Base-by-base conservation (phyloP, 1,140 invertebrate genomes). In the Nasonia longicornis region DNA sequence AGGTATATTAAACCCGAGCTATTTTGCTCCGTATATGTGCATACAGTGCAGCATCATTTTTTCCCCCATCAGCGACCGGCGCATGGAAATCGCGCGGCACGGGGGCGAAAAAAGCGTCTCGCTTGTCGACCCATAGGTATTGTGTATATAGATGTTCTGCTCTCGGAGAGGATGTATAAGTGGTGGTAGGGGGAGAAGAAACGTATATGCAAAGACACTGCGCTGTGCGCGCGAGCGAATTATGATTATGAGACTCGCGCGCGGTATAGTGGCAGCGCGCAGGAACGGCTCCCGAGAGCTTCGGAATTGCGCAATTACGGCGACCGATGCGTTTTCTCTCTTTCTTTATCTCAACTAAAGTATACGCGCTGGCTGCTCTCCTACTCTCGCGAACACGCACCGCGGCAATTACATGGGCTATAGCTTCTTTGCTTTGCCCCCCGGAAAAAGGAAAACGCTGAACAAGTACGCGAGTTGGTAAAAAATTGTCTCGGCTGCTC, bases 221-320 rank as follows among this genome's bases (percentile, higher is more conserved):
- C n/a, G 66, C 35, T 20, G 64, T 20, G 26, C n/a, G 66, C 35
- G 35, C 75, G 31, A 29, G 64, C 71, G 79, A 79, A 79, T 79
- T 66, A 79, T 73, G 70, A 70, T 73, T 73, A 79, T 73, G 70
- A 79, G 58, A 70, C 29, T 69, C 42, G 76, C 69, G 48, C 26
- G 42, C 42, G 76, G 48, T n/a, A 48, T 48, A 35, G 31, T 35
- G 31, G 14, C 22, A 26, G 38, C n/a, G 14, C 48, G 26, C 16
- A 6, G 58, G 22, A 0, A 31, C 45, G 58, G 73, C 70, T 73
- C n/a, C 77, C 69, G 64, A 58, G 52, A 73, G 79, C 71, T 81
- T 81, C 48, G 74, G 80, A 81, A 81, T 81, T 81, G 80, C 74
- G 80, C 80, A 81, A 77, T 81, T 81, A 81, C 80, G 42, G 16